A percentile compares a stretch with the other conserved stretches of the same genome.
These are phyloP conservation scores for Mystacornis crossleyi DNA, from an alignment of 2,113 vertebrate species.

Conservation along the genomic window DNA sequence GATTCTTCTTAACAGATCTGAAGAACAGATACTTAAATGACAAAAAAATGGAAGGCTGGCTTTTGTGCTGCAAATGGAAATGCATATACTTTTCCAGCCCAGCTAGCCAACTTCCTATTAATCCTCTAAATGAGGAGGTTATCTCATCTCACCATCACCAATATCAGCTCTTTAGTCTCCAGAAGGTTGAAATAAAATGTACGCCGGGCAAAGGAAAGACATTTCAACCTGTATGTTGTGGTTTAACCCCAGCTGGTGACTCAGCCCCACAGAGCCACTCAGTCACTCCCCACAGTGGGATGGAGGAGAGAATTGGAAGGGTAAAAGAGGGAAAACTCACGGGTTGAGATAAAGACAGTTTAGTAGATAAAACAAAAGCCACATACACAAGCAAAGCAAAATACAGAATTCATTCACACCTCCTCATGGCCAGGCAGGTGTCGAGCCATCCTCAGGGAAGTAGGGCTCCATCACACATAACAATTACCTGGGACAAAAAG, in stretches of 20 bases:
- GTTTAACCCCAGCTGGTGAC: neutral
- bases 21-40: neutral
- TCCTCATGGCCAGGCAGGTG: neutral
- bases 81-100: neutral
- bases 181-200: neutral
- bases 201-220: neutral
- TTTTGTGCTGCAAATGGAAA: neutral
- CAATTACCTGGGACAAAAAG: neutral
- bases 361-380: neutral
- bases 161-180: neutral
- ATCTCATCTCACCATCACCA: neutral
- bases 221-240: fast-evolving
- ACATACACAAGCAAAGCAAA: neutral
- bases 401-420: neutral
- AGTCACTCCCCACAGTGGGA: no score
- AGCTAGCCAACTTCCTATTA: neutral
- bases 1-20: neutral
- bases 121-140: neutral
- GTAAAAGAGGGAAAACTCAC: neutral
- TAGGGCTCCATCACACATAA: fast-evolving
- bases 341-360: neutral
- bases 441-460: neutral
- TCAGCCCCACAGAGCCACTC: neutral
- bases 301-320: neutral
- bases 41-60: neutral